phyloP scores from a whole-genome alignment of 2,797 vertebrate genomes.

The Clamator glandarius region DNA sequence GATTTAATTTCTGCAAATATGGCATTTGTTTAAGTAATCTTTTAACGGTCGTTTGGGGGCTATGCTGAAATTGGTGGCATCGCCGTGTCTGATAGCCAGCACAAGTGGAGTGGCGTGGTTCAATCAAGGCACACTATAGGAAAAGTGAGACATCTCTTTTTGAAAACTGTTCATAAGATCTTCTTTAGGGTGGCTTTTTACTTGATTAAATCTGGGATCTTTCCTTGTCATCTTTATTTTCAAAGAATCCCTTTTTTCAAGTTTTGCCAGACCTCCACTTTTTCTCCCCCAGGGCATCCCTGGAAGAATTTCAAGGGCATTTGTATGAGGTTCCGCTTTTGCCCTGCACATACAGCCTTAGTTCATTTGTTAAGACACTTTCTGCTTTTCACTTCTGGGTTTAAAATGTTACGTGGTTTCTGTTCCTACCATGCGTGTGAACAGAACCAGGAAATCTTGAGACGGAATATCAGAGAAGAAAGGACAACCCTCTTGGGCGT shows the following conservation, averaged over 20 bases:
- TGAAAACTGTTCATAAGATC: neutral
- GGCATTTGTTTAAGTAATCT: neutral
- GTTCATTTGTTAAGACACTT: neutral
- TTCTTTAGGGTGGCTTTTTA: neutral
- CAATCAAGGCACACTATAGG: rapidly evolving
- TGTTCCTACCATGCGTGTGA: neutral
- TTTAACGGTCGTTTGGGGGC: neutral
- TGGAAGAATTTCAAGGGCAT: neutral
- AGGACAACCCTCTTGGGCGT: neutral
- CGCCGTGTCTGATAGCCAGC: neutral
- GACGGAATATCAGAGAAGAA: neutral
- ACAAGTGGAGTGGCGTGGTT: neutral
- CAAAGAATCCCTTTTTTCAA: neutral
- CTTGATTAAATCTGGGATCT: neutral
- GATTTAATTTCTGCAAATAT: neutral
- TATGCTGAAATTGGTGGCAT: neutral
- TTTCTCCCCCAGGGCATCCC: neutral
- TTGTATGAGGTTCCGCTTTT: neutral
- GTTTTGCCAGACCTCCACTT: rapidly evolving
- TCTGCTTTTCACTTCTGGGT: neutral
- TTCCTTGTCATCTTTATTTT: neutral
- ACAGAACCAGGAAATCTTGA: neutral
- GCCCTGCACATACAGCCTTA: rapidly evolving
- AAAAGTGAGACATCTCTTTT: neutral
- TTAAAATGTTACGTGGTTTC: neutral